These are phyloP conservation scores for Dermochelys coriacea DNA, from an alignment of 2,797 vertebrate species.

Conservation along the genomic window DNA sequence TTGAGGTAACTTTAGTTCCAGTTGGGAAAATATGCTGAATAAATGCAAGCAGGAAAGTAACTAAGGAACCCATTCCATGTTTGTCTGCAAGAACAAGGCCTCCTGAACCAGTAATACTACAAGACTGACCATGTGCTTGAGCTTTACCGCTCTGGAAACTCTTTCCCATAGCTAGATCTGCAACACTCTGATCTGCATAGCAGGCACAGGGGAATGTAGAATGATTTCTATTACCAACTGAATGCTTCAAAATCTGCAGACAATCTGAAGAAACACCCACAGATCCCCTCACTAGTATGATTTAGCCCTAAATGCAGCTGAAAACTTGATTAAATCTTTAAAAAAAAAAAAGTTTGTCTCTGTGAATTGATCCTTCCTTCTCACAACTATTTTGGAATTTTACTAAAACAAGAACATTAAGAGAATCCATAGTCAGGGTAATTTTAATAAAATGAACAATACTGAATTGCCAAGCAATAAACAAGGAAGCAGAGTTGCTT, in stretches of 20 bases:
- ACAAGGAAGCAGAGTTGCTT: not conserved
- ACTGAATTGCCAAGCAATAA: conserved; percentile 10
- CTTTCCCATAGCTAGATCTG: not conserved
- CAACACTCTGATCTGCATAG: not conserved
- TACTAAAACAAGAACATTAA: not conserved
- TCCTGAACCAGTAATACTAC: not conserved
- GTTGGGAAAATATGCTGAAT: not conserved
- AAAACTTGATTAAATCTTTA: conserved; percentile 23
- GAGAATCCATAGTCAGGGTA: not conserved
- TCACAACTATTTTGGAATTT: not conserved
- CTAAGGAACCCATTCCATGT: not conserved
- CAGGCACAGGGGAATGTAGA: not conserved
- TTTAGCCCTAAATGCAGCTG: not conserved
- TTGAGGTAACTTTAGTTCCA: conserved; percentile 2
- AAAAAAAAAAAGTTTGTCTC: not conserved
- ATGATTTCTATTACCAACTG: not conserved
- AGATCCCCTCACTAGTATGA: not conserved
- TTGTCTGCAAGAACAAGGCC: not conserved
- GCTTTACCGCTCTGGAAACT: not conserved
- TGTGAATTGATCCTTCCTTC: conserved; percentile 10
- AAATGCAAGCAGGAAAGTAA: not conserved
- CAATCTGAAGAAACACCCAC: conserved; percentile 12
- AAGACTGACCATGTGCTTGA: not conserved
- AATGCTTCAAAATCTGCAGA: conserved; percentile 31
- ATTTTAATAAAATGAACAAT: conserved; percentile 16